phyloP scores from a whole-genome alignment of 2,797 vertebrate genomes.

The Rhinichthys osculus region DNA sequence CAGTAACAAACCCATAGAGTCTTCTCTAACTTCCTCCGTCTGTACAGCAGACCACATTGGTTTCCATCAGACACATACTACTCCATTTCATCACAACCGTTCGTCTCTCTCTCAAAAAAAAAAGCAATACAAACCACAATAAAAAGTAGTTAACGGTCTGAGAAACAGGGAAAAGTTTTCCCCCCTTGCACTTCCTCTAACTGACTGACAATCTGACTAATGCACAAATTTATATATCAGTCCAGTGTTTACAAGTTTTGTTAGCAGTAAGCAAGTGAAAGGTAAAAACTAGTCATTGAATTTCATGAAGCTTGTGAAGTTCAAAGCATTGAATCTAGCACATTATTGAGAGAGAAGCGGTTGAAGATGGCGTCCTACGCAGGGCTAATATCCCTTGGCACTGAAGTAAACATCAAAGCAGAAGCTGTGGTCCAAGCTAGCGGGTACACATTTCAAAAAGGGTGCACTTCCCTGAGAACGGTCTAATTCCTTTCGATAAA shows the following conservation, averaged over 20 bases:
- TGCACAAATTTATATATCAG: background rate
- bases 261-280: background rate
- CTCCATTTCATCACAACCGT: background rate
- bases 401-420: background rate
- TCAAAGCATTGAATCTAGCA: background rate
- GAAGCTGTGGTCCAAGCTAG: conserved; percentile 20
- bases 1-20: background rate
- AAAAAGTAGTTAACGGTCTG: background rate
- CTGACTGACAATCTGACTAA: background rate
- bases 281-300: background rate
- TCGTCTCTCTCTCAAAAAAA: background rate
- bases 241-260: background rate
- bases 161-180: background rate
- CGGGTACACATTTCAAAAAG: background rate
- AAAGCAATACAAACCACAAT: background rate
- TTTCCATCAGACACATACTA: background rate
- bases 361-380: background rate
- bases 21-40: background rate
- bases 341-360: background rate
- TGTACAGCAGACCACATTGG: conserved; percentile 7
- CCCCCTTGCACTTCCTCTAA: background rate
- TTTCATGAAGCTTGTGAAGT: background rate
- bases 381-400: background rate
- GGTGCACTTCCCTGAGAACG: background rate
- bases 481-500: background rate